Evolutionary conservation across 2,888 invertebrate genomes (phyloP), one percentile per base, ranked within the genome.

Genomic region (Plebejus argus): DNA sequence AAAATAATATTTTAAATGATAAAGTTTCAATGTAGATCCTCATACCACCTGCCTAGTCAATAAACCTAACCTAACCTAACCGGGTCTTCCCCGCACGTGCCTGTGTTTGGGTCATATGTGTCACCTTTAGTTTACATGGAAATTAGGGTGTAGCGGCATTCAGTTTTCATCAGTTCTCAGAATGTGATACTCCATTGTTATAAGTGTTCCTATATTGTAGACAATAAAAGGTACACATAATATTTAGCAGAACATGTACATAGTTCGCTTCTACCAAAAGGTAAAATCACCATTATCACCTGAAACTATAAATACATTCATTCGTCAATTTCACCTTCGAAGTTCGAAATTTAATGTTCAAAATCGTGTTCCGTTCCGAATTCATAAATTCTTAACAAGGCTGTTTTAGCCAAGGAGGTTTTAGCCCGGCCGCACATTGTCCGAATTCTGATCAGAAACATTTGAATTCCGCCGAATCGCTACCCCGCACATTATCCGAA

Each of bases 131-230:
- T 28, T 66, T 33, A 28, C 28, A 66, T 66, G 12, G 66, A 33
- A 66, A 33, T 66, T 66, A 6, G 66, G 66, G 66, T 61, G 61
- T 61, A 33, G 66, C 28, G 66, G 28, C 66, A 66, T 66, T 28
- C 28, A 66, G 28, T 66, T 5, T 61, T 66, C 66, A 66, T 66
- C 66, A 66, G 66, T 66, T 66, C 66, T 7, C 0, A 33, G 28
- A 66, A 66, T 33, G 28, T 33, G 66, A 66, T 66, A 66, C 28
- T 66, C 28, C 1, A 66, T 66, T 66, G 28, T 18, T 66, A 28
- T 33, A 66, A 33, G 28, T 15, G 5, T 66, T 66, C 33, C 61
- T 61, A 58, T 6, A 28, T 28, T 66, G 28, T 28, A 66, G 12
- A 66, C 66, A 66, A 66, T 33, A 28, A 28, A 28, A 28, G 15